phyloP scores from a whole-genome alignment of 2,888 invertebrate species.

The Saturnia japonica region DNA sequence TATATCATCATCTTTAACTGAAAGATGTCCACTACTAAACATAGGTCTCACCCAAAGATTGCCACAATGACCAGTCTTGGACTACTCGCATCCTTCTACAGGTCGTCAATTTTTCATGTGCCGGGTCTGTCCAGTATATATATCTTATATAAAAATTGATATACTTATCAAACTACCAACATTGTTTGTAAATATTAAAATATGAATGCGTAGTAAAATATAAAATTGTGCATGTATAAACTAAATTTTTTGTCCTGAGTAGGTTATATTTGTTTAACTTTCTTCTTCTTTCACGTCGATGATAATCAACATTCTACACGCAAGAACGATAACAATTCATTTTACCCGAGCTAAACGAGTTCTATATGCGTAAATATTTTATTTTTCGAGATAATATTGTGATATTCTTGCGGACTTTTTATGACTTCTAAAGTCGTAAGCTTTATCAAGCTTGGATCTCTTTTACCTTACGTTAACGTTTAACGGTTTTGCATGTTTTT shows the following conservation, averaged over 20 bases:
- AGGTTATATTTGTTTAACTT: background rate
- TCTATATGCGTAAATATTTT: conserved; percentile 14
- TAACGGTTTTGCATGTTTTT: conserved; percentile 17
- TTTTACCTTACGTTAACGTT: conserved; percentile 9
- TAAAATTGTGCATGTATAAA: background rate
- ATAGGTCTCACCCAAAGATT: too few species aligned
- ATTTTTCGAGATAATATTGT: conserved; percentile 7
- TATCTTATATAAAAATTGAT: too few species aligned
- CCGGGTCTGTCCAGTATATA: too few species aligned
- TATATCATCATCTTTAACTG: too few species aligned
- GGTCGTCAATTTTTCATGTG: too few species aligned
- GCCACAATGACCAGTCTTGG: too few species aligned
- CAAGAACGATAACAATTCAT: conserved; percentile 11
- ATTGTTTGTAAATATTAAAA: too few species aligned
- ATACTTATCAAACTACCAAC: too few species aligned
- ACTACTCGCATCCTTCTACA: too few species aligned
- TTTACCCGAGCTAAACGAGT: background rate
- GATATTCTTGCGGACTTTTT: conserved; percentile 14
- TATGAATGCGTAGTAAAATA: too few species aligned
- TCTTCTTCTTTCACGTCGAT: background rate
- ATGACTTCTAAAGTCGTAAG: conserved; percentile 13
- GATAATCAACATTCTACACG: conserved; percentile 6
- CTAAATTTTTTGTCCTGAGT: background rate
- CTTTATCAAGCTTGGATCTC: conserved; percentile 17
- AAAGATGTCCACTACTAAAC: too few species aligned